phyloP scores from a whole-genome alignment of 2,888 invertebrate genomes.

The Lepetodrilus schrolli region DNA sequence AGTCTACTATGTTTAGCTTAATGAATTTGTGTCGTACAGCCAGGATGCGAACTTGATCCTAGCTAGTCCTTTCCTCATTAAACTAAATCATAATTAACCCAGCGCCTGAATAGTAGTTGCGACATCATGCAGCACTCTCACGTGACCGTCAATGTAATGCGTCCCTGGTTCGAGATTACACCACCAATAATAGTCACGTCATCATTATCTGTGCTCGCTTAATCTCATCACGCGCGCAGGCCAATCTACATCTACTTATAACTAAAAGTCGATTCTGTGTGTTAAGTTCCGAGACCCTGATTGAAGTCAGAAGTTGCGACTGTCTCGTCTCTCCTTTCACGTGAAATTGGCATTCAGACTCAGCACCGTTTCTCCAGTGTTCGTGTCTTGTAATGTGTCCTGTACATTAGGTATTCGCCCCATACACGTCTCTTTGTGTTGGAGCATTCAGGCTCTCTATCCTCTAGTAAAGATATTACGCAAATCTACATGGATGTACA shows the following conservation, averaged over 20 bases:
- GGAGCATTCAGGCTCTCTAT: background rate
- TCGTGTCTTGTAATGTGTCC: background rate
- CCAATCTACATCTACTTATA: constrained; percentile 4
- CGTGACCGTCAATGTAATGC: background rate
- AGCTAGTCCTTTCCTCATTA: background rate
- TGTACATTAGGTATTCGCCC: background rate
- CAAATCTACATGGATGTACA: no score
- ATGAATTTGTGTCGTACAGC: no score
- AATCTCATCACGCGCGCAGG: background rate
- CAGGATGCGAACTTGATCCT: background rate
- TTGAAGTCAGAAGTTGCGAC: background rate
- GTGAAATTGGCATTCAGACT: background rate
- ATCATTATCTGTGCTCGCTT: constrained; percentile 10
- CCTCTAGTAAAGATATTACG: no score
- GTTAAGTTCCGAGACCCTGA: background rate
- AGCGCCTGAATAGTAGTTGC: background rate
- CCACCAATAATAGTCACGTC: constrained; percentile 3
- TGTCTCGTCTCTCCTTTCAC: background rate
- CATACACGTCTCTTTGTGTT: background rate
- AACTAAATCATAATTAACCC: constrained; percentile 1
- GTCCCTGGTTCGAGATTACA: constrained; percentile 26
- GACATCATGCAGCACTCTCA: background rate
- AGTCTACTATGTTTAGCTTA: no score
- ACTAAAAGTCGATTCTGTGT: background rate
- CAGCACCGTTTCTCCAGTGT: background rate